A percentile compares a stretch with the other conserved stretches of the same genome.
Conservation (phyloP, 2,113 vertebrate genomes). For the Camelus dromedarius region DNA sequence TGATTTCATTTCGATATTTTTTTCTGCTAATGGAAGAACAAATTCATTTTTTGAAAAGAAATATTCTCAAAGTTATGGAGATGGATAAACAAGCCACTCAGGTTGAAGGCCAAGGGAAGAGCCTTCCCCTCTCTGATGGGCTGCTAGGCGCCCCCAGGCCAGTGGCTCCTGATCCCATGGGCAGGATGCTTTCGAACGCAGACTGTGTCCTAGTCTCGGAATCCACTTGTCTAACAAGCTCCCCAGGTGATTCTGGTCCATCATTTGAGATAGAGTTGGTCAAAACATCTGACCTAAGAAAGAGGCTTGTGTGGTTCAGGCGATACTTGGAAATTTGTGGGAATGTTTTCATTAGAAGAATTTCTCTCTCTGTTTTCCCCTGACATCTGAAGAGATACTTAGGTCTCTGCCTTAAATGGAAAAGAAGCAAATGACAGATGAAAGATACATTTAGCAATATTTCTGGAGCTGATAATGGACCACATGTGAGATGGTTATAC, state of each 20-base stretch:
- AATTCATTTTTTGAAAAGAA: neutral
- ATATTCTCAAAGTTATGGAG: neutral
- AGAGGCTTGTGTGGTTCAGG: neutral
- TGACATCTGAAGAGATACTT: neutral
- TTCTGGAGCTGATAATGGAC: neutral
- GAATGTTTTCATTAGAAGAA: constrained; percentile 5
- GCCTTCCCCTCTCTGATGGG: accelerated
- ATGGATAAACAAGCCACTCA: neutral
- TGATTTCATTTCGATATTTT: neutral
- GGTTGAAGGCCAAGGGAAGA: neutral
- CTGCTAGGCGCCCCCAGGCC: neutral
- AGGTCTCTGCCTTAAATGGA: neutral
- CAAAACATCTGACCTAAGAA: neutral
- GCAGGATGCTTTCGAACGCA: neutral
- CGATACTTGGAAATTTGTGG: neutral
- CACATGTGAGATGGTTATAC: neutral
- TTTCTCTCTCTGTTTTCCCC: neutral
- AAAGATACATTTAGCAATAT: neutral
- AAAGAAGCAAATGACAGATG: neutral
- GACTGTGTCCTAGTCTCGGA: neutral
- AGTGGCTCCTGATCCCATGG: neutral
- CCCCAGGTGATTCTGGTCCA: neutral
- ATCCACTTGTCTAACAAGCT: constrained; percentile 37
- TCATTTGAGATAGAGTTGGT: neutral
- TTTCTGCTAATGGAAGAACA: neutral